Evolutionary conservation across 2,888 invertebrate species (phyloP), one percentile per base, ranked within the genome.

Genomic region (Ptilodon capucinus): DNA sequence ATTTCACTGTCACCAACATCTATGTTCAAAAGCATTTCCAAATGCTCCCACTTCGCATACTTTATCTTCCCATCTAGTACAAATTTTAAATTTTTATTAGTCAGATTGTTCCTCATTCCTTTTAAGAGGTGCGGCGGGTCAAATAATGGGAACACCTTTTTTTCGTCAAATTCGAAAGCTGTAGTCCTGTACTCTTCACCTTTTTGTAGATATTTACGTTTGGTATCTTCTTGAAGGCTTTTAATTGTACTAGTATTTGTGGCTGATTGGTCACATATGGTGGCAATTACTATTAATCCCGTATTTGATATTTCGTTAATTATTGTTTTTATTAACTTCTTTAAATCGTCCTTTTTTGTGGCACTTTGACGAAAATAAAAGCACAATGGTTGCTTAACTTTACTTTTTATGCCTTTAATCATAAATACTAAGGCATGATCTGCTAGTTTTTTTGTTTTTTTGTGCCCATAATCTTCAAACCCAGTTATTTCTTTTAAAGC

Each of bases 31-130:
- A 40, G 18, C 45, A 45, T 45, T 45, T 40, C 7, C 18, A 45
- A 25, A 25, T 45, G 45, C 7, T 40, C n/a, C 45, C 45, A 40
- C 17, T 45, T 32, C 16, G 40, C 45, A 11, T n/a, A 9, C 40
- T 45, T 45, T 2, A 25, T 13, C 9, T 17, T 11, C 30, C 42
- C 0, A 36, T 47, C 32, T 39, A 39, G 18, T 38, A 42, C 0
- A 38, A 18, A 42, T 39, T 38, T 34, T 30, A 32, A 18, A 11
- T 44, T 19, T 30, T 44, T 44, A 19, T n/a, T 41, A 0, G 35
- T 5, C 2, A 44, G 7, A 44, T 44, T 44, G 39, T 44, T 41
- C 17, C 44, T 28, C 11, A 41, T 13, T 2, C 41, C 41, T 16
- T 41, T 28, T 17, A 28, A 30, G 5, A 41, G 39, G n/a, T 44